Base-by-base conservation (phyloP, 2,113 vertebrate genomes). In the Albula goreensis region DNA sequence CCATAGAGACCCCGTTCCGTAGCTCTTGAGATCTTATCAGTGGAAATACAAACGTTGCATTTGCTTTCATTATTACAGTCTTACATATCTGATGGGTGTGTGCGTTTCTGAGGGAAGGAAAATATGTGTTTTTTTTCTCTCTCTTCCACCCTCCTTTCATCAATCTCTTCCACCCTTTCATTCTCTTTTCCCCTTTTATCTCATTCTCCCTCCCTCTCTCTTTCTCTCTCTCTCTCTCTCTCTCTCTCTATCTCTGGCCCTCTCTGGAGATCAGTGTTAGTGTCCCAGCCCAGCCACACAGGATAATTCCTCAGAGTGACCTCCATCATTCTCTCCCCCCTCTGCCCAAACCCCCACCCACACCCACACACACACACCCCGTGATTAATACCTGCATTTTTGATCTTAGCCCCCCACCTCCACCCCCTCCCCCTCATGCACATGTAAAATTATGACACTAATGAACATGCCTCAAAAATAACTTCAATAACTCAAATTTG, bases 211-310 rank as follows among this genome's bases (percentile, higher is more conserved):
- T 53, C 50, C 17, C 80, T 53, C 17, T 53, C 53, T 48, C 53
- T 85, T 87, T 88, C 60, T 31, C 57, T 66, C 78, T 8, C 63
- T n/a, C 63, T n/a, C 63, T 5, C 19, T n/a, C 63, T 70, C 1
- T 70, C 1, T 41, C 53, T 56, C 53, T 9, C 7, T 6, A 9
- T 56, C 31, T 41, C 31, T 41, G 31, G 53, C 53, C 53, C 6
- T 6, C 7, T 12, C 53, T 56, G 6, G 53, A 9, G 53, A 41
- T 41, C 31, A 41, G 31, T 41, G 31, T 41, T 41, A 41, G 31
- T 41, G 31, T n/a, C 22, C 63, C 3, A 7, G 17, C 63, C 15
- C 17, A 63, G 60, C 60, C 3, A 4, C 63, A 17, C 17, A 15
- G 17, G 63, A 3, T 70, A 19, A 70, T 19, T 63, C 17, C 5